Percentiles rank a stretch among this genome's conserved stretches.
phyloP scores from a whole-genome alignment of 2,888 invertebrate species.

The Geotrupes spiniger region DNA sequence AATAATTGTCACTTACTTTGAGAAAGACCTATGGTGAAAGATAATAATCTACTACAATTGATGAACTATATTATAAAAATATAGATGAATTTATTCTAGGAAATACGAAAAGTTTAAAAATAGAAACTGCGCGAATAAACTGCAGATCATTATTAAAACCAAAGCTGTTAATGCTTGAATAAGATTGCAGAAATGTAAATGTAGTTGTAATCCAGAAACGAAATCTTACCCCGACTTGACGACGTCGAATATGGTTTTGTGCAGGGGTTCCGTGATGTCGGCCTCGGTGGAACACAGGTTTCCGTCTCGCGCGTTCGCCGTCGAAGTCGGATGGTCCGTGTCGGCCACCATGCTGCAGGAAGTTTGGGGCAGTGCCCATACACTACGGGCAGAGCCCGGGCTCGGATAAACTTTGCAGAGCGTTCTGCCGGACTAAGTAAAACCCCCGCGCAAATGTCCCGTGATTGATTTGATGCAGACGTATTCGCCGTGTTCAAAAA shows the following conservation, averaged over 20 bases:
- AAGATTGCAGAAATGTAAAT: too few species aligned
- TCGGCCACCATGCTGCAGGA: conserved; percentile 78
- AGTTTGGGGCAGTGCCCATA: conserved; percentile 82
- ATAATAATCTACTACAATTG: too few species aligned
- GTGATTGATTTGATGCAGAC: conserved; percentile 5
- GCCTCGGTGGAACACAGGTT: conserved; percentile 49
- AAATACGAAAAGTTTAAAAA: too few species aligned
- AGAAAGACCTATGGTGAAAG: too few species aligned
- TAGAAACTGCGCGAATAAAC: too few species aligned
- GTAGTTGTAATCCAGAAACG: too few species aligned
- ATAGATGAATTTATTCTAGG: too few species aligned
- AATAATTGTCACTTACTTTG: too few species aligned
- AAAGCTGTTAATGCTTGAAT: too few species aligned
- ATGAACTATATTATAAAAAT: too few species aligned
- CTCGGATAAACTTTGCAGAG: conserved; percentile 68
- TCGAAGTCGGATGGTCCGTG: conserved; percentile 54
- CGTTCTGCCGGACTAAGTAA: conserved; percentile 41
- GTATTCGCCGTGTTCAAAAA: conserved; percentile 1
- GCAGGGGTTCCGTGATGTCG: conserved; percentile 51
- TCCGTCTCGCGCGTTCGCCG: conserved; percentile 52
- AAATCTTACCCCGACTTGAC: conserved; percentile 74
- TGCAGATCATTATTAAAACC: too few species aligned
- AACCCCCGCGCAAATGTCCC: conserved; percentile 23
- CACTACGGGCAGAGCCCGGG: conserved; percentile 86
- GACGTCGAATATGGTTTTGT: conserved; percentile 75